Conservation (phyloP, 2,888 invertebrate genomes). For the Pachycephus smyrnensis region DNA sequence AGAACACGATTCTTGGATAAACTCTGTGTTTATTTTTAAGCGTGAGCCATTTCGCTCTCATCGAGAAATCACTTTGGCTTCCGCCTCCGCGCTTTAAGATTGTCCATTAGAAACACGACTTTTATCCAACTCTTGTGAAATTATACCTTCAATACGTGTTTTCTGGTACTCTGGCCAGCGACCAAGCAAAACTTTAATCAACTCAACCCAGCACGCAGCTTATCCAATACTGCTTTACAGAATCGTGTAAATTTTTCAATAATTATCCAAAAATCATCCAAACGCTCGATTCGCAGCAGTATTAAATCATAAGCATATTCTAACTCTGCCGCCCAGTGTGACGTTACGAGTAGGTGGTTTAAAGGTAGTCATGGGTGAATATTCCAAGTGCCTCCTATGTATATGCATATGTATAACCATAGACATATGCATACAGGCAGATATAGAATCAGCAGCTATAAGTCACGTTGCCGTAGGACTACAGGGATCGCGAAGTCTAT, state of each 20-base stretch:
- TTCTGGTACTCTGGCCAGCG: neutral
- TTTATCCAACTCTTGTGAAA: neutral
- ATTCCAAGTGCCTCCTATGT: neutral
- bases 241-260: too few species aligned
- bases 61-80: neutral
- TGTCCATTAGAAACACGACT: neutral
- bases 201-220: neutral
- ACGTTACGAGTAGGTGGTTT: neutral
- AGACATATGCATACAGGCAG: neutral
- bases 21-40: slow-evolving; percentile 39
- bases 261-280: neutral
- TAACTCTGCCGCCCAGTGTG: neutral
- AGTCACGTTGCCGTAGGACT: neutral
- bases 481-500: neutral
- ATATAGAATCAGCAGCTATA: neutral
- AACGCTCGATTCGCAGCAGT: neutral
- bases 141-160: neutral
- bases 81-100: neutral
- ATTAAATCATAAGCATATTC: neutral
- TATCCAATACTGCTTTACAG: too few species aligned
- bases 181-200: neutral
- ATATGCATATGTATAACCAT: neutral
- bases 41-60: slow-evolving; percentile 34
- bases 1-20: neutral
- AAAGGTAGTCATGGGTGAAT: neutral